These are phyloP conservation scores for Aromia moschata DNA, from an alignment of 2,888 invertebrate species.

Conservation along the genomic window DNA sequence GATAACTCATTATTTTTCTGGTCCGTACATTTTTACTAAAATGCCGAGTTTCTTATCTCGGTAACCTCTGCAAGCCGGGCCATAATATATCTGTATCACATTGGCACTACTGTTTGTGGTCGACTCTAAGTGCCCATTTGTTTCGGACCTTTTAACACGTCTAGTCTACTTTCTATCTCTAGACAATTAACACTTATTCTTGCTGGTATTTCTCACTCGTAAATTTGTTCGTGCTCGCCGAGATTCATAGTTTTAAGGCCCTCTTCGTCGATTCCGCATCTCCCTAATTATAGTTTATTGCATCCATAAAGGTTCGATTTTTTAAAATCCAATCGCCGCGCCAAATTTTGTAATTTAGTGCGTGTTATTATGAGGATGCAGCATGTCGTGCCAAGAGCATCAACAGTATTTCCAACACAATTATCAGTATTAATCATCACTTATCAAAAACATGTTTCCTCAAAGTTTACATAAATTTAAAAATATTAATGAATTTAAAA, in stretches of 20 bases:
- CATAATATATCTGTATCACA: constrained; percentile 50
- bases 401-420: no score
- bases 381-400: no score
- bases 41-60: neutral
- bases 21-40: neutral
- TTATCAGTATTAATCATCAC: no score
- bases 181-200: constrained; percentile 50
- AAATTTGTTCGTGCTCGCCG: constrained; percentile 32
- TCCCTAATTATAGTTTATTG: constrained; percentile 15
- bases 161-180: constrained; percentile 59
- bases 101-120: constrained; percentile 59
- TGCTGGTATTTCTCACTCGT: constrained; percentile 28
- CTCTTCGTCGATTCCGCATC: neutral
- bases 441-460: no score
- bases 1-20: no score
- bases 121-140: constrained; percentile 62
- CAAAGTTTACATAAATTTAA: no score
- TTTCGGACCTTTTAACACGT: constrained; percentile 62
- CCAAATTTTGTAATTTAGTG: neutral
- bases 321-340: neutral
- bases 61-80: constrained; percentile 30
- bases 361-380: no score
- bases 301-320: neutral
- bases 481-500: no score
- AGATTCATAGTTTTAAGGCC: constrained; percentile 24